Evolutionary conservation across 2,113 vertebrate genomes (phyloP), one percentile per base, ranked within the genome.

Genomic region (Oreochromis tanganicae): DNA sequence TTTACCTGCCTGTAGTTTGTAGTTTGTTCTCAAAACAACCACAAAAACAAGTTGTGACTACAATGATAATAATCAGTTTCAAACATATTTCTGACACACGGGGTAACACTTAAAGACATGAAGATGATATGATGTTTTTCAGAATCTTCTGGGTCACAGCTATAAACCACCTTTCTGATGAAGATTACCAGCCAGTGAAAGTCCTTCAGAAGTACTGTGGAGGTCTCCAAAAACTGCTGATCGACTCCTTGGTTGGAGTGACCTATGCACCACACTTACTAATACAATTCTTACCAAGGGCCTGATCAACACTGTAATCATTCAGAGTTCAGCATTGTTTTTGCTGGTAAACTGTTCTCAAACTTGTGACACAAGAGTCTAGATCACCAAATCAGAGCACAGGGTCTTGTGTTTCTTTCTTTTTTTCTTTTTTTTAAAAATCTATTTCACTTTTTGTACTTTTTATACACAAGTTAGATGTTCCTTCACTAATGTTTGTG

Each of bases 1-100:
- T 52, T 9, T 52, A 52, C 50, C 17, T 52, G 50, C 50, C 0
- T 19, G n/a, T 19, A 3, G 24, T 24, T 24, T 54, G 50, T 52
- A 52, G 50, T 52, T 9, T 52, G 50, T 52, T 52, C 48, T 50
- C 4, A 3, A 50, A 50, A 50, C 48, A 17, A 50, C 48, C 19
- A 50, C 48, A 50, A 4, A 50, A 19, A 50, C 48, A 3, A 50
- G 48, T 19, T 52, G 17, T 52, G 50, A 52, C 50, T 52, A n/a
- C 50, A n/a, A 52, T n/a, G 19, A 52, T n/a, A 52, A n/a, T 52
- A 52, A 52, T 10, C 50, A n/a, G 50, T 54, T 54, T n/a, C 19
- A 54, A 54, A 54, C 19, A 54, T n/a, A 54, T 54, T 10, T n/a
- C 50, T n/a, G 9, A 54, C 19, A 54, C 50, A 54, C 50, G 0